Percentiles rank a stretch among this genome's conserved stretches.
Conservation (phyloP, 2,888 invertebrate species). For the Gerosis bhagava region DNA sequence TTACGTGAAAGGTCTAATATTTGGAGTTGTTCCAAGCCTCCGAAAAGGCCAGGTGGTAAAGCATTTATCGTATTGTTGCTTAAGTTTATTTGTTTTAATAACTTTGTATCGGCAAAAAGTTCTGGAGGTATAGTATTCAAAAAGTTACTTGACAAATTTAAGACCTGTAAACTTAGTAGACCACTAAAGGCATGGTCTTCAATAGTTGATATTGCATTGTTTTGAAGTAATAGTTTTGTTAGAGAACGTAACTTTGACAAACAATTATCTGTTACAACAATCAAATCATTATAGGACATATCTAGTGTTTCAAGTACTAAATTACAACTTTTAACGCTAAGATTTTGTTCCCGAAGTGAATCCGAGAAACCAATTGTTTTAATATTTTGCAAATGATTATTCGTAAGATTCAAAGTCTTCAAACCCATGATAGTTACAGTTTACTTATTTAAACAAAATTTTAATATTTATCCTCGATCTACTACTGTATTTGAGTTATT, state of each 20-base stretch:
- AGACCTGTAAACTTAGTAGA: conserved; percentile 84
- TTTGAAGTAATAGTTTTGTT: conserved; percentile 86
- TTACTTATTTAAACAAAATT: too few species aligned
- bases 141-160: conserved; percentile 91
- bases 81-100: conserved; percentile 86
- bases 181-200: conserved; percentile 89
- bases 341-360: conserved; percentile 80
- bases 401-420: conserved; percentile 86
- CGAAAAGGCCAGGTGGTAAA: conserved; percentile 88
- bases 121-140: conserved; percentile 89
- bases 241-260: conserved; percentile 87
- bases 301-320: conserved; percentile 87
- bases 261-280: conserved; percentile 86
- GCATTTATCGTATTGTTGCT: conserved; percentile 90
- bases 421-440: too few species aligned
- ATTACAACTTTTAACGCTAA: conserved; percentile 85
- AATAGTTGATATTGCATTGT: conserved; percentile 88
- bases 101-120: conserved; percentile 85
- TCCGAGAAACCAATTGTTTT: conserved; percentile 89
- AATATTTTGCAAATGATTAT: conserved; percentile 90
- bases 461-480: too few species aligned
- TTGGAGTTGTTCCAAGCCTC: conserved; percentile 87
- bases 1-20: conserved; percentile 88
- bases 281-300: conserved; percentile 88
- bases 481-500: too few species aligned